Base-by-base conservation (phyloP, 2,797 vertebrate species). In the Acomys russatus region DNA sequence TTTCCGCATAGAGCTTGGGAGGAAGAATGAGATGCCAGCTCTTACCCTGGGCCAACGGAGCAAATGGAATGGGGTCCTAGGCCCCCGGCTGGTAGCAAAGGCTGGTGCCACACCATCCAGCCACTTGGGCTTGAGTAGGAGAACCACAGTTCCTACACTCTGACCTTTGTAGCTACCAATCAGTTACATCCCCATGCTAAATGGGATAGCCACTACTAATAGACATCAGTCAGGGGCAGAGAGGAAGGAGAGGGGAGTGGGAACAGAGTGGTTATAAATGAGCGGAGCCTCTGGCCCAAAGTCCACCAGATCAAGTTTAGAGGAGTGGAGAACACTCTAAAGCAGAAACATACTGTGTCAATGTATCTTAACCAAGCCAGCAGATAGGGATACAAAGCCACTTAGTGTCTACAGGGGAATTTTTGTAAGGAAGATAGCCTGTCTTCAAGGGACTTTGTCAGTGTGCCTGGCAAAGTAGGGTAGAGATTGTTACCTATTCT, bases 221-320 rank as follows among this genome's bases (percentile, higher is more conserved):
- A 94, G 33, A 85, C 35, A 5, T 54, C 66, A 92, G 54, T 18
- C 23, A 84, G 80, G 25, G 54, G 14, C 64, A n/a, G 17, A 18
- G 63, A 28, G 4, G 54, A 17, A 0, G 6, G 23, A 22, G 56
- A 3, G 30, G 4, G 30, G 3, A 1, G 0, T 0, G 6, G 1
- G 3, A 44, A n/a, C 35, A 90, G 61, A 89, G 20, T 2, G 15
- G 30, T 5, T 38, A 1, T 30, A 11, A 17, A 33, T 9, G 56
- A 68, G 61, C 91, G 51, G 64, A 83, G 14, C 17, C 74, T 64
- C 70, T 4, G 0, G 59, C 12, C 20, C 44, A 38, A 11, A 64
- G 66, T 54, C 18, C 14, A 38, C 66, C 59, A 63, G 17, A 22
- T 17, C 35, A 25, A 33, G n/a, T 3, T 79, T 73, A 11, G 51